These are phyloP conservation scores for Dasypus novemcinctus DNA, from an alignment of 2,113 vertebrate species.

Conservation along the genomic window DNA sequence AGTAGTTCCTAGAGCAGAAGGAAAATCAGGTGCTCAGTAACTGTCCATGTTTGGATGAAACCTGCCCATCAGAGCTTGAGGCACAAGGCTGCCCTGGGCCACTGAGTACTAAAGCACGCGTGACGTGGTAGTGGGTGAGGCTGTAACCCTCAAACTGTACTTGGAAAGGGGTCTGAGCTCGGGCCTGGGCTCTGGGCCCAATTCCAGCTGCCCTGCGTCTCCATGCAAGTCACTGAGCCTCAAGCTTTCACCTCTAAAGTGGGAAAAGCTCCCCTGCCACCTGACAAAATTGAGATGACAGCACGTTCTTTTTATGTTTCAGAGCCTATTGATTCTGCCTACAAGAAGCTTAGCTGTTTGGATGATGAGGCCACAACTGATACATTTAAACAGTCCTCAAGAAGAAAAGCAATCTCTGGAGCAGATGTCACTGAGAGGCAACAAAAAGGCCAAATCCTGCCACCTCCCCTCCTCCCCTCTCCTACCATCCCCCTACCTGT, in stretches of 20 bases:
- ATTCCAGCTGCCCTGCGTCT: background rate
- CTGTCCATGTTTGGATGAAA: background rate
- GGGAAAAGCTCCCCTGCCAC: background rate
- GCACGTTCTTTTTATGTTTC: background rate
- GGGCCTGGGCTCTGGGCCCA: background rate
- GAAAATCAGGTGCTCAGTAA: background rate
- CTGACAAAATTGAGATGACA: background rate
- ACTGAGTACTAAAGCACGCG: background rate
- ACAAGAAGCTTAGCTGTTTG: background rate
- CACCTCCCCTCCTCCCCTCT: background rate
- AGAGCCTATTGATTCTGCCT: background rate
- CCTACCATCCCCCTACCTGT: background rate
- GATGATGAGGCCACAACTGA: background rate
- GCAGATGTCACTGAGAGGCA: background rate
- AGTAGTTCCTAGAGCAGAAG: background rate
- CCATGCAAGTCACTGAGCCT: background rate
- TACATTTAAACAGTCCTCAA: background rate
- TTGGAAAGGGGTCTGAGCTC: background rate
- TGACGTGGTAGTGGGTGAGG: background rate
- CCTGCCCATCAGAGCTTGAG: background rate
- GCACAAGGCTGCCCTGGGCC: background rate
- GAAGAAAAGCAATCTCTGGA: background rate
- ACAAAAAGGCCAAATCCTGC: background rate
- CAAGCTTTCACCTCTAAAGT: background rate
- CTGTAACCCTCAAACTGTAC: background rate